Conservation (phyloP, 2,888 invertebrate genomes). For the Rhamnusium bicolor region DNA sequence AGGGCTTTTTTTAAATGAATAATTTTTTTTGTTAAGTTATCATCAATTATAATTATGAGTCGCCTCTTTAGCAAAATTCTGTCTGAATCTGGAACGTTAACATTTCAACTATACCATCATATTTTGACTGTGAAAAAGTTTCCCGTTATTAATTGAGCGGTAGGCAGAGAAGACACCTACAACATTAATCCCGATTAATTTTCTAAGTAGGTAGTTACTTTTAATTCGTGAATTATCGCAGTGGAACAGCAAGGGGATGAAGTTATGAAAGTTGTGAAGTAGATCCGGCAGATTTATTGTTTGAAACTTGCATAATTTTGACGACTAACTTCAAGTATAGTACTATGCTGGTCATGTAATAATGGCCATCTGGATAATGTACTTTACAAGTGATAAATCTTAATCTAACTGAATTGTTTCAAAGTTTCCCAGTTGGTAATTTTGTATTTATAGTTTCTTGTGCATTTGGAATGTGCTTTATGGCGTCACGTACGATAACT, state of each 20-base stretch:
- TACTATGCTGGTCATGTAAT: slow-evolving; percentile 57
- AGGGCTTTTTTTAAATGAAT: no score
- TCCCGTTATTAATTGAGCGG: not conserved
- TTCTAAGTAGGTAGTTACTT: slow-evolving; percentile 6
- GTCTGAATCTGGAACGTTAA: no score
- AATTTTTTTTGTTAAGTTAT: no score
- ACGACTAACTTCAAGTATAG: slow-evolving; percentile 50
- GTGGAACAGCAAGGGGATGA: slow-evolving; percentile 12
- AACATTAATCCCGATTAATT: not conserved
- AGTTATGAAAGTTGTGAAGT: slow-evolving; percentile 49
- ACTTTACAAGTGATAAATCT: slow-evolving; percentile 58
- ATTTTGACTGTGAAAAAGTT: not conserved
- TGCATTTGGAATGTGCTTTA: slow-evolving; percentile 7
- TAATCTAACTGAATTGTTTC: slow-evolving; percentile 45
- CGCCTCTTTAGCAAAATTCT: no score
- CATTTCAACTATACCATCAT: not conserved
- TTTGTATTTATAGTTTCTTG: slow-evolving; percentile 41
- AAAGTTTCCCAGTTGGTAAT: slow-evolving; percentile 37
- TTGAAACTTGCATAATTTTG: slow-evolving; percentile 56
- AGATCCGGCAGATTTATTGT: slow-evolving; percentile 54
- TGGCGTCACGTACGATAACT: slow-evolving; percentile 6
- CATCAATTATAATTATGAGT: no score
- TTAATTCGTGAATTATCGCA: slow-evolving; percentile 21
- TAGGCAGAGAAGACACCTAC: not conserved
- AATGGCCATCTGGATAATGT: slow-evolving; percentile 60